These are phyloP conservation scores for Alloplasta piceator DNA, from an alignment of 2,888 invertebrate genomes.

Conservation along the genomic window DNA sequence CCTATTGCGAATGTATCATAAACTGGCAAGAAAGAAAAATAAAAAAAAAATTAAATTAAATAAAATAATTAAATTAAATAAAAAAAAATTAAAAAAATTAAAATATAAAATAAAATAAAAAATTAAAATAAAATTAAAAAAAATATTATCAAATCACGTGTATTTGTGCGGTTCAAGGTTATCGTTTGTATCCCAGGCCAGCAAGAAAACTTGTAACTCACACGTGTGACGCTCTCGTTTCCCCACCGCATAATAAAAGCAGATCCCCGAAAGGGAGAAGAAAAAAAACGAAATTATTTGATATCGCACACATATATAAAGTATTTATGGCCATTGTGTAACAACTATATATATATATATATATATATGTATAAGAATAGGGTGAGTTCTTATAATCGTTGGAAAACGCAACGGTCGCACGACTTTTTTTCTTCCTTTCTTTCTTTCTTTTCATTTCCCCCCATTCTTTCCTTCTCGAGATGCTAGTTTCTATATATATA, in stretches of 20 bases:
- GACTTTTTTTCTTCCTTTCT: conserved; percentile 50
- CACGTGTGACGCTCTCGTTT: conserved; percentile 32
- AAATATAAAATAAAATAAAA: too few relatives aligned
- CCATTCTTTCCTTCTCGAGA: conserved; percentile 35
- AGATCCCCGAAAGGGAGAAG: not conserved
- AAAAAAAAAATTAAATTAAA: too few relatives aligned
- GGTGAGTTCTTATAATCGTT: conserved; percentile 57
- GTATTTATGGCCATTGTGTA: conserved; percentile 59
- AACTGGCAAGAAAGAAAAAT: conserved; percentile 4
- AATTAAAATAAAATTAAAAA: conserved; percentile 22
- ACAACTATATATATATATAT: too few relatives aligned
- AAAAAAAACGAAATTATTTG: conserved; percentile 49
- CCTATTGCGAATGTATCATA: too few relatives aligned
- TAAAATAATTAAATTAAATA: too few relatives aligned
- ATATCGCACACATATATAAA: conserved; percentile 44
- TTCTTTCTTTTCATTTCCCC: conserved; percentile 36
- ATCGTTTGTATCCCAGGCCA: conserved; percentile 18
- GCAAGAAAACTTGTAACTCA: conserved; percentile 11
- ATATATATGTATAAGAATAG: too few relatives aligned
- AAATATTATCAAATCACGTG: conserved; percentile 12
- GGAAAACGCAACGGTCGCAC: conserved; percentile 65
- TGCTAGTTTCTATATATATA: not conserved
- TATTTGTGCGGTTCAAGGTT: conserved; percentile 11
- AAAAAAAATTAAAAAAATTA: too few relatives aligned
- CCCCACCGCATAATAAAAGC: conserved; percentile 17